Conservation (phyloP, 2,888 invertebrate genomes). For the Euplagia quadripunctaria region DNA sequence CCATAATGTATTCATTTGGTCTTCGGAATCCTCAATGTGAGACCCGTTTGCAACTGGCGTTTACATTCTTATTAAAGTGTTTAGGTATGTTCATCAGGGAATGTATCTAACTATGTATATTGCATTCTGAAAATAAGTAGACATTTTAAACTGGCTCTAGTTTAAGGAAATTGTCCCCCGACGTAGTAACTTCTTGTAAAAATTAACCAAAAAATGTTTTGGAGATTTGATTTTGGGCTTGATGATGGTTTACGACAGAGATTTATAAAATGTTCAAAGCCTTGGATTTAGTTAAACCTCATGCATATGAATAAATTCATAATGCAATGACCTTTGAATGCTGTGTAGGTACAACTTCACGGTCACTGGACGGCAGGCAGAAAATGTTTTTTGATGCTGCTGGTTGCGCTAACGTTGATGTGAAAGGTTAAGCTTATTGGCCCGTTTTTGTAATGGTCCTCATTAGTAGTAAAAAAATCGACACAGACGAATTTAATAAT, state of each 20-base stretch:
- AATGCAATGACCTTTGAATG: conserved; percentile 12
- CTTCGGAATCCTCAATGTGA: too few species aligned
- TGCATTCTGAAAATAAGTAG: too few species aligned
- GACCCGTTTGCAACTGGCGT: too few species aligned
- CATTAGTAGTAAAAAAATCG: too few species aligned
- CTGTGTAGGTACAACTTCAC: conserved; percentile 9
- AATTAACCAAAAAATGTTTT: not conserved
- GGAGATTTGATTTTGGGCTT: not conserved
- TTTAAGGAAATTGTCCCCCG: too few species aligned
- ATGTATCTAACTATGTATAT: too few species aligned
- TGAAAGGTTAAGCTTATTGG: not conserved
- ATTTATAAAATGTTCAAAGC: not conserved
- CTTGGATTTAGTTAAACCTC: not conserved
- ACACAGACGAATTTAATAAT: too few species aligned
- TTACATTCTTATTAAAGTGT: too few species aligned
- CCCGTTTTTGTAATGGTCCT: not conserved
- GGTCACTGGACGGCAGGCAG: conserved; percentile 8
- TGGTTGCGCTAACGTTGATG: not conserved
- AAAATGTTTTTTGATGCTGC: conserved; percentile 9
- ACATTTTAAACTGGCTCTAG: too few species aligned
- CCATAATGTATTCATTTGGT: too few species aligned
- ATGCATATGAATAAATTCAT: not conserved
- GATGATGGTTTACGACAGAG: not conserved
- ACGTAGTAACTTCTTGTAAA: too few species aligned
- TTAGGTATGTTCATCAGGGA: too few species aligned